Percentiles rank a stretch among this genome's conserved stretches.
Conservation (phyloP, 2,113 vertebrate species). For the Pycnonotus jocosus region DNA sequence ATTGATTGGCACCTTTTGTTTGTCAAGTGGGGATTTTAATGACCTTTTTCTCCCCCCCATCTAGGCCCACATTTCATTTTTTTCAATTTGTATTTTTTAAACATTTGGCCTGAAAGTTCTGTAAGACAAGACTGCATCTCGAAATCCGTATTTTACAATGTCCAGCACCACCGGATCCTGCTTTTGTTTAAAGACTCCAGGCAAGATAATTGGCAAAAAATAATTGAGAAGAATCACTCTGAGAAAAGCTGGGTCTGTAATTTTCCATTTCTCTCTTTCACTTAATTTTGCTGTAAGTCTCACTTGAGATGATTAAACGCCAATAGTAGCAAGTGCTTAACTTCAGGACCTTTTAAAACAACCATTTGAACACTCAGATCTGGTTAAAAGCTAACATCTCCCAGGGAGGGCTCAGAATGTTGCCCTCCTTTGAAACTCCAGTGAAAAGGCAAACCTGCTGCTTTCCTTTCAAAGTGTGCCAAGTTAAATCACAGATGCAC, state of each 20-base stretch:
- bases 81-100: not conserved
- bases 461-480: not conserved
- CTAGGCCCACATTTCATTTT: not conserved
- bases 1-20: not conserved
- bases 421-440: not conserved
- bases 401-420: not conserved
- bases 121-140: not conserved
- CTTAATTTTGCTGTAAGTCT: slow-evolving; percentile 6
- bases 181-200: not conserved
- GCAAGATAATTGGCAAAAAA: not conserved
- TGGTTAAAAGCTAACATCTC: not conserved
- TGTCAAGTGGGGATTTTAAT: not conserved
- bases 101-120: not conserved
- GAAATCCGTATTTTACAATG: fast-evolving
- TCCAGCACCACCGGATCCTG: not conserved
- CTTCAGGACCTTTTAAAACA: not conserved
- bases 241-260: not conserved
- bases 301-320: not conserved
- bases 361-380: not conserved
- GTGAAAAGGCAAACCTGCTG: not conserved
- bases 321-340: not conserved
- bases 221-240: not conserved
- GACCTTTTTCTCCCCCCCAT: not conserved
- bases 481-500: not conserved
- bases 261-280: slow-evolving; percentile 13